Percentiles rank a stretch among this genome's conserved stretches.
Evolutionary conservation across 2,113 vertebrate genomes (phyloP).

Genomic region (Helogale parvula): DNA sequence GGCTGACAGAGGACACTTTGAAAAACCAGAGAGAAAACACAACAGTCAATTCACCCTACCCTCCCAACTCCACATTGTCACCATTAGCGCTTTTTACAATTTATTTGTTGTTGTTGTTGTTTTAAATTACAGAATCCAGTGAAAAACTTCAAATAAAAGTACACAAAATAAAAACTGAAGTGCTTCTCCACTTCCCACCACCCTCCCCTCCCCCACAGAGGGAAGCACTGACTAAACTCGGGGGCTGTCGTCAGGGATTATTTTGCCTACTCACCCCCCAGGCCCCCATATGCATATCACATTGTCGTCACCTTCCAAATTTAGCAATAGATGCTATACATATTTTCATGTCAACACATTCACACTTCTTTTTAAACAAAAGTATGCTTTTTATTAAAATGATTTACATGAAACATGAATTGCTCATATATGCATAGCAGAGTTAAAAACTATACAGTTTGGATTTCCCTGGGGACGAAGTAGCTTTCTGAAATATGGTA

Average conservation of each 20-base stretch:
- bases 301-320: not conserved
- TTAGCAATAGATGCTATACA: not conserved
- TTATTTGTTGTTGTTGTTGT: not conserved
- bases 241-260: not conserved
- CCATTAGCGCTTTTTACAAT: not conserved
- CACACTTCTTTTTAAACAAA: not conserved
- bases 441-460: not conserved
- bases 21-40: not conserved
- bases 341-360: not conserved
- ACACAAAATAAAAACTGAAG: not conserved
- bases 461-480: slow-evolving; percentile 42
- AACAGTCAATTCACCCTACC: not conserved
- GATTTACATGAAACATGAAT: not conserved
- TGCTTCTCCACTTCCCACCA: not conserved
- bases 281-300: not conserved
- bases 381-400: not conserved
- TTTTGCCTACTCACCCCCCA: no score
- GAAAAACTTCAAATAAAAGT: not conserved
- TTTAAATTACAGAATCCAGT: not conserved
- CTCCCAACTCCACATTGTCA: not conserved
- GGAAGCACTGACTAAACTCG: no score
- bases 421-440: not conserved
- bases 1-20: not conserved
- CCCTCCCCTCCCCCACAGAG: not conserved
- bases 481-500: slow-evolving; percentile 47